A percentile compares a stretch with the other conserved stretches of the same genome.
Evolutionary conservation across 1,140 invertebrate genomes (phyloP).

Genomic region (Diorhabda carinulata): DNA sequence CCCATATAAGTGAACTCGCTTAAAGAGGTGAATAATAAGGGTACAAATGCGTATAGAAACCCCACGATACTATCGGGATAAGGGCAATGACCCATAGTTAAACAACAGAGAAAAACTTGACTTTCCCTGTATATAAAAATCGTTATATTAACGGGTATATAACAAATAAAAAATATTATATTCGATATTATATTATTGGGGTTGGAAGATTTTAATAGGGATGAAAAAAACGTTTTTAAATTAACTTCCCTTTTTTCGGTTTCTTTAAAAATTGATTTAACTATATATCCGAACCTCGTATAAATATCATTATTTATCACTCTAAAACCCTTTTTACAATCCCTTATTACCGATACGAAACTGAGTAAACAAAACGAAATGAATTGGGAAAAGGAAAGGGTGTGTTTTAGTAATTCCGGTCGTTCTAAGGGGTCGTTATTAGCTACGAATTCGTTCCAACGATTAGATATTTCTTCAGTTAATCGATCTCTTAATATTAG

Average conservation of each 20-base stretch:
- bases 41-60: constrained; percentile 54
- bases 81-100: constrained; percentile 45
- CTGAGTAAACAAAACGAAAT: constrained; percentile 57
- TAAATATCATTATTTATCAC: constrained; percentile 40
- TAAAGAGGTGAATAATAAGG: constrained; percentile 53
- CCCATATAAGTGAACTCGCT: constrained; percentile 56
- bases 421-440: constrained; percentile 73
- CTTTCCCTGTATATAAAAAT: constrained; percentile 48
- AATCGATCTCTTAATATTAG: constrained; percentile 63
- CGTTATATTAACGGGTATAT: constrained; percentile 44
- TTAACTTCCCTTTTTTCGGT: constrained; percentile 49
- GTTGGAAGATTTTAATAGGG: constrained; percentile 46
- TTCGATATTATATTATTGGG: constrained; percentile 46
- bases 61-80: constrained; percentile 49
- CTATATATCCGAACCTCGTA: constrained; percentile 40
- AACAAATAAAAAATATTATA: constrained; percentile 41
- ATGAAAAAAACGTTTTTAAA: constrained; percentile 46
- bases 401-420: constrained; percentile 59
- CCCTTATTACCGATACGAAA: constrained; percentile 55
- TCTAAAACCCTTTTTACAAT: constrained; percentile 50
- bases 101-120: constrained; percentile 44
- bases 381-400: constrained; percentile 57
- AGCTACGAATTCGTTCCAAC: constrained; percentile 75
- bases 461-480: constrained; percentile 63
- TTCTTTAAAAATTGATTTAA: constrained; percentile 48